A percentile compares a stretch with the other conserved stretches of the same genome.
Evolutionary conservation across 1,140 invertebrate genomes (phyloP).

Genomic region (Cotesia chilonis): DNA sequence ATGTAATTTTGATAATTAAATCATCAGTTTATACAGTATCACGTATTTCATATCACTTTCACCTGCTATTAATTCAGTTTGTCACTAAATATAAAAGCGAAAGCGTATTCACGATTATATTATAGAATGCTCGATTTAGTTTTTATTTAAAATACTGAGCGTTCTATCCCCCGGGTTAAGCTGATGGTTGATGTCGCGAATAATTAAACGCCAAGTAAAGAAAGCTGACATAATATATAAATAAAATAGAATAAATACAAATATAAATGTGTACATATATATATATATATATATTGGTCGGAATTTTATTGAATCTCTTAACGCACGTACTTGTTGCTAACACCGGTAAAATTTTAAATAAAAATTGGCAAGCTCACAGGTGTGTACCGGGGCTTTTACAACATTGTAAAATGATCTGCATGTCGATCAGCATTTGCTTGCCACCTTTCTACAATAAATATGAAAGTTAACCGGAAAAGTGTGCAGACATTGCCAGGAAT

Average conservation of each 20-base stretch:
- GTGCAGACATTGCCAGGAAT: background rate
- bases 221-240: too few species aligned
- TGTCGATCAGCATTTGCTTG: background rate
- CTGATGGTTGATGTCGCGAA: slow-evolving; percentile 2
- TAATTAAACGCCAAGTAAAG: slow-evolving; percentile 12
- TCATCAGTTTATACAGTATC: slow-evolving; percentile 1
- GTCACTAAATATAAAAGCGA: slow-evolving; percentile 28
- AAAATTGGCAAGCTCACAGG: slow-evolving; percentile 12
- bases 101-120: slow-evolving; percentile 28
- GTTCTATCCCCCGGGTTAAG: too few species aligned
- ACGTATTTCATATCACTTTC: slow-evolving; percentile 30
- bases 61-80: slow-evolving; percentile 39
- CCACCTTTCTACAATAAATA: slow-evolving; percentile 31
- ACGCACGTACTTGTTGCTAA: background rate
- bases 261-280: too few species aligned
- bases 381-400: background rate
- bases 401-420: slow-evolving; percentile 14
- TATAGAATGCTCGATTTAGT: slow-evolving; percentile 34
- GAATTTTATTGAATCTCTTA: too few species aligned
- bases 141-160: slow-evolving; percentile 21
- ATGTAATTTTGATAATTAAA: too few species aligned
- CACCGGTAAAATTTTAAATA: background rate
- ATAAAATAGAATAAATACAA: too few species aligned
- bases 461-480: slow-evolving; percentile 37
- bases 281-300: too few species aligned